phyloP scores from a whole-genome alignment of 1,140 invertebrate genomes.

The Lucilia cuprina region DNA sequence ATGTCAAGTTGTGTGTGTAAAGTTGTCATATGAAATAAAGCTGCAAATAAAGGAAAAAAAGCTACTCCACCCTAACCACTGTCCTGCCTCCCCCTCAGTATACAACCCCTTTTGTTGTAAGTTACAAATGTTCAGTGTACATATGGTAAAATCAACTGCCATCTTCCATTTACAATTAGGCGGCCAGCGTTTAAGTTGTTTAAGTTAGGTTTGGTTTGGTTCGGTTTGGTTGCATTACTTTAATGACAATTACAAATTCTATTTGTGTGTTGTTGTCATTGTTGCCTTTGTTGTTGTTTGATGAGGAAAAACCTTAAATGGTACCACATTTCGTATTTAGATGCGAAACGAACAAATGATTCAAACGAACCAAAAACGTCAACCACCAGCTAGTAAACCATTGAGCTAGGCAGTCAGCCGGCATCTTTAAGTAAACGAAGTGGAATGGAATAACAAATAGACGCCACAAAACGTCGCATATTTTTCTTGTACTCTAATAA shows the following conservation, averaged over 20 bases:
- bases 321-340: neutral
- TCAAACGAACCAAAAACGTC: neutral
- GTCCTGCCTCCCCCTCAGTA: neutral
- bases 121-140: too few species aligned
- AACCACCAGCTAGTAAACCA: neutral
- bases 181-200: neutral
- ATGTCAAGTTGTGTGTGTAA: slow-evolving; percentile 12
- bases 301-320: slow-evolving; percentile 16
- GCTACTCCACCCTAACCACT: neutral
- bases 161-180: neutral
- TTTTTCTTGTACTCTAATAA: neutral
- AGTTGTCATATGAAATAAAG: neutral
- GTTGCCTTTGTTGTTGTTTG: neutral
- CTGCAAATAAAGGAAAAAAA: neutral
- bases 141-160: too few species aligned
- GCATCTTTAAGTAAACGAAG: neutral
- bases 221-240: neutral
- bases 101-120: too few species aligned
- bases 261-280: neutral
- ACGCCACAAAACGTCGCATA: slow-evolving; percentile 18
- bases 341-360: neutral
- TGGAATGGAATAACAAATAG: slow-evolving; percentile 7
- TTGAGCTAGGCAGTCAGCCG: neutral
- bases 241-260: slow-evolving; percentile 4
- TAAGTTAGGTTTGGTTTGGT: too few species aligned